phyloP scores from a whole-genome alignment of 2,797 vertebrate species.

The Vipera ursinii region DNA sequence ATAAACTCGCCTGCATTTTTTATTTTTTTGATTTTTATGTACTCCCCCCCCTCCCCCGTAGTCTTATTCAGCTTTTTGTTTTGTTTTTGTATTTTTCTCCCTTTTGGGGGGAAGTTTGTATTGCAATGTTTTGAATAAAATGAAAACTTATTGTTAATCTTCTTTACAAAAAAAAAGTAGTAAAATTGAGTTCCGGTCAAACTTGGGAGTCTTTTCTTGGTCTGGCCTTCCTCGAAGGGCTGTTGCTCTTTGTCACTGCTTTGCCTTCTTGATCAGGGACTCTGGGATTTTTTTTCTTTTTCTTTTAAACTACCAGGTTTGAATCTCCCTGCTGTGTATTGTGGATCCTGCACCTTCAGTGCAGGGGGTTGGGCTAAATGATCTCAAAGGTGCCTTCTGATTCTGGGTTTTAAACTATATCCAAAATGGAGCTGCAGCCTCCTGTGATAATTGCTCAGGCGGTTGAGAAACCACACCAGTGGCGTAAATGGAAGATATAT shows the following conservation, averaged over 20 bases:
- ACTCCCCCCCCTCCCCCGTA: fast-evolving
- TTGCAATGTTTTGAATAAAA: no score
- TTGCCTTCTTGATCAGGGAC: no score
- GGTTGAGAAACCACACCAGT: neutral
- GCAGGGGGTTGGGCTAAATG: neutral
- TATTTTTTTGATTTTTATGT: neutral
- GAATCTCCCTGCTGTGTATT: neutral
- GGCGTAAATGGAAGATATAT: neutral
- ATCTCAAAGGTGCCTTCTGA: neutral
- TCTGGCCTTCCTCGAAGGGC: neutral
- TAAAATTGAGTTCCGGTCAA: neutral
- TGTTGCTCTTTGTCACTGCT: neutral
- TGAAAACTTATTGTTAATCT: no score
- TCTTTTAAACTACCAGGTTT: neutral
- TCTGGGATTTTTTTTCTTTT: neutral
- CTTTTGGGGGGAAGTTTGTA: no score
- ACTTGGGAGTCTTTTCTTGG: neutral
- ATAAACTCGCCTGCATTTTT: neutral
- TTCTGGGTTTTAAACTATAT: neutral
- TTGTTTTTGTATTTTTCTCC: no score
- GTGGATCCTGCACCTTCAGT: neutral
- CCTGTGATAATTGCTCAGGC: neutral
- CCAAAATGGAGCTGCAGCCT: neutral
- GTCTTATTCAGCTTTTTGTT: no score
- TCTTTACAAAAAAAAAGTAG: no score